Evolutionary conservation across 2,888 invertebrate genomes (phyloP), one percentile per base, ranked within the genome.

Genomic region (Eurytoma californica): DNA sequence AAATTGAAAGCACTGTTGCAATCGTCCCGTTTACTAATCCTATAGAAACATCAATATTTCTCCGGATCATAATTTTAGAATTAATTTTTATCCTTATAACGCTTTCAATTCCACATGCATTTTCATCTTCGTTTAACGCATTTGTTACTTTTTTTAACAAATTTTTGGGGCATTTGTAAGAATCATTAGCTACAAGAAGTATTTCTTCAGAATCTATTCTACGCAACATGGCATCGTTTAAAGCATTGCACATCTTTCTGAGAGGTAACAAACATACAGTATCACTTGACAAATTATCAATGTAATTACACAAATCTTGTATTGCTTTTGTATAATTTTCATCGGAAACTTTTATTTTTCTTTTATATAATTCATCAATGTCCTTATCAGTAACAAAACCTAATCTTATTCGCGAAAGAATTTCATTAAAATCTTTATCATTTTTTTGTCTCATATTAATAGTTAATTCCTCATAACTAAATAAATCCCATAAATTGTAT

Each of bases 141-240:
- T 55, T 39, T 16, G n/a, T n/a, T 14, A 68, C 30, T 72, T 53
- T 49, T 53, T 72, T 72, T 53, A 28, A 13, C n/a, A 72, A 53
- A 30, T 51, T 61, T 53, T 55, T 72, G 0, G 51, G 1, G 53
- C 72, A 63, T 53, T 63, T 61, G 20, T 57, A 72, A 49, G 49
- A 61, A 63, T 53, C 63, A 14, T 53, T 39, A 9, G 63, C 53
- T 14, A 63, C 18, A 0, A 72, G 55, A 39, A 30, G 2, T 67
- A 86, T 86, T 82, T 84, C 84, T 24, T 83, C 76, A 0, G 79
- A 69, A 13, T 80, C 13, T 58, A 87, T 81, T 16, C 63, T 72
- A 51, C 70, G 68, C 57, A 88, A 77, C 85, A 88, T 86, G 20
- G 83, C 84, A 68, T 68, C 70, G 80, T 88, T 88, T 13, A 87